Conservation (phyloP, 2,888 invertebrate species). For the Troglohyphantes excavatus region DNA sequence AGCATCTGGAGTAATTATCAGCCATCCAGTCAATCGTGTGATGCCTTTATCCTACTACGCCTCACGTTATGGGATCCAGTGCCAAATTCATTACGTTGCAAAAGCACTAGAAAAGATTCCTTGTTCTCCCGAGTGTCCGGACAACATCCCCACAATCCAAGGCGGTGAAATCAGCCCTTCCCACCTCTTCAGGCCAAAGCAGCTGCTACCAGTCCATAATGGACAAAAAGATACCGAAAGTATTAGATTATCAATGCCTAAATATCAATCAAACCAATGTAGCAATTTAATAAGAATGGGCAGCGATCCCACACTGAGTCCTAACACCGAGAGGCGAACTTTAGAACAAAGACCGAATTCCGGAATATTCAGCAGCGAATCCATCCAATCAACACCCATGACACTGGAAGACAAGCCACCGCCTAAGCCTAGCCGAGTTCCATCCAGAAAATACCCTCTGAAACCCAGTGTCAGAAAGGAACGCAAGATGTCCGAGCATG, state of each 20-base stretch:
- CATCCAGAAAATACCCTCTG: slow-evolving; percentile 81
- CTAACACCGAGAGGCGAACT: slow-evolving; percentile 86
- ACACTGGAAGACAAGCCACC: slow-evolving; percentile 81
- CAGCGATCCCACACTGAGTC: slow-evolving; percentile 85
- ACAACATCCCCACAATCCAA: neutral
- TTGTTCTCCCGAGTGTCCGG: slow-evolving; percentile 21
- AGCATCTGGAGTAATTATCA: slow-evolving; percentile 93
- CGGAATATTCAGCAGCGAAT: slow-evolving; percentile 79
- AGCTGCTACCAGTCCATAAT: neutral
- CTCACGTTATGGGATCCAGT: slow-evolving; percentile 75
- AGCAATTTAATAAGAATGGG: slow-evolving; percentile 84
- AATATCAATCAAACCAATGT: neutral
- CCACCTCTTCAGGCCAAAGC: neutral
- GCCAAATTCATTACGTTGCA: slow-evolving; percentile 77
- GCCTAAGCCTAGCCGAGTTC: slow-evolving; percentile 84
- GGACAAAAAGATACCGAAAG: neutral
- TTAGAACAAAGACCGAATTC: slow-evolving; percentile 81
- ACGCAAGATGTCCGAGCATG: slow-evolving; percentile 22
- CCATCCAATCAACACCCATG: neutral
- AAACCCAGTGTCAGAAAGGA: slow-evolving; percentile 62
- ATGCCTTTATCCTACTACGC: slow-evolving; percentile 84
- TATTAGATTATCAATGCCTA: neutral
- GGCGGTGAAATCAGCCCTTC: neutral
- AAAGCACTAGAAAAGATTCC: slow-evolving; percentile 70
- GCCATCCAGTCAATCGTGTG: slow-evolving; percentile 91